Conservation (phyloP, 2,113 vertebrate species). For the Gallinago media region DNA sequence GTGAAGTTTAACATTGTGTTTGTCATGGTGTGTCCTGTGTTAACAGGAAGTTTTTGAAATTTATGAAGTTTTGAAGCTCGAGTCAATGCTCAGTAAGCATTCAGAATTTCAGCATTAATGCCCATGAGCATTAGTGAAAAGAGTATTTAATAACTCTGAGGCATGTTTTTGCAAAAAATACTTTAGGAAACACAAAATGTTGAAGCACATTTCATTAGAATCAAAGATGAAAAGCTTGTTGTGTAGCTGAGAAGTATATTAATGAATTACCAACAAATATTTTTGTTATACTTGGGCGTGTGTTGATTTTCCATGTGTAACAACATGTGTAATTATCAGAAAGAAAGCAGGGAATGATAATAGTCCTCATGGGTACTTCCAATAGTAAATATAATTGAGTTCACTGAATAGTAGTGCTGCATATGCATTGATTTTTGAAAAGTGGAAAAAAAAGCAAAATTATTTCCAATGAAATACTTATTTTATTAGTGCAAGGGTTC, state of each 20-base stretch:
- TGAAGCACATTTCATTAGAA: background rate
- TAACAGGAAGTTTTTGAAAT: background rate
- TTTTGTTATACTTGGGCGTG: background rate
- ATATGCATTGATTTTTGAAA: conserved; percentile 1
- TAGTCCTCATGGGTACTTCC: background rate
- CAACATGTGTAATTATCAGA: background rate
- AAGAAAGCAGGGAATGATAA: background rate
- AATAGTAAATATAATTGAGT: conserved; percentile 19
- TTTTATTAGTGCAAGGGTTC: background rate
- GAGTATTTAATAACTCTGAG: background rate
- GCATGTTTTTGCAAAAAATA: background rate
- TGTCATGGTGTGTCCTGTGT: background rate
- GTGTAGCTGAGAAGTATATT: background rate
- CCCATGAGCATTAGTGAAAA: background rate
- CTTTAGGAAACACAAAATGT: background rate
- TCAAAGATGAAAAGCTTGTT: background rate
- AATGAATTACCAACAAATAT: background rate
- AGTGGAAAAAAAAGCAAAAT: background rate
- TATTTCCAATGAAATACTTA: conserved; percentile 16
- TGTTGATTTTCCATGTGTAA: background rate
- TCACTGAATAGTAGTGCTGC: background rate
- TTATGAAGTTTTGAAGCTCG: background rate
- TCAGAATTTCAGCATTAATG: background rate
- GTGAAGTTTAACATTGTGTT: background rate
- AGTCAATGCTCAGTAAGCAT: background rate